phyloP scores from a whole-genome alignment of 2,113 vertebrate genomes.

The Condylura cristata region DNA sequence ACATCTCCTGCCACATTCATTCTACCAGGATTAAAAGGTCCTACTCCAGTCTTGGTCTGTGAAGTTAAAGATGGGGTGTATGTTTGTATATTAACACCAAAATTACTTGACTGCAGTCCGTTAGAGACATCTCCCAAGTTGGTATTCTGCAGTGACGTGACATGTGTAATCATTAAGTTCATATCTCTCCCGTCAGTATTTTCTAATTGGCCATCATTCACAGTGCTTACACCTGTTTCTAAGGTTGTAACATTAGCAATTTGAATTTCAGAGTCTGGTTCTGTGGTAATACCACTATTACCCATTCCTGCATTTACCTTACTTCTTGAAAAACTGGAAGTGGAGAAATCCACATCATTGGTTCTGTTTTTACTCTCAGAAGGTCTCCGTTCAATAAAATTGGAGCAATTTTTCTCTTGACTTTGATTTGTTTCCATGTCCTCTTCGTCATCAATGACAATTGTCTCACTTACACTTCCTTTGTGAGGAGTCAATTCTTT shows the following conservation, averaged over 20 bases:
- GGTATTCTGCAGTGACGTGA: conserved; percentile 95
- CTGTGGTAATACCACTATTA: conserved; percentile 93
- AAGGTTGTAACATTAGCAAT: conserved; percentile 98
- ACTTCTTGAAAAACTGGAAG: conserved; percentile 90
- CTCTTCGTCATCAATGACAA: conserved; percentile 99
- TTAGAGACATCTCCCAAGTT: conserved; percentile 90
- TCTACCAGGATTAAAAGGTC: conserved; percentile 97
- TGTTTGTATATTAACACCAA: conserved; percentile 93
- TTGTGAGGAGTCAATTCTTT: conserved; percentile 88
- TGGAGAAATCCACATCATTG: conserved; percentile 88
- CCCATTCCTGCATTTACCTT: conserved; percentile 89
- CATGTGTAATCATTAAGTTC: conserved; percentile 98
- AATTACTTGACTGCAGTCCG: conserved; percentile 94
- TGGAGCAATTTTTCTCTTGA: conserved; percentile 88
- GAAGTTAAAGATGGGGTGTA: conserved; percentile 90
- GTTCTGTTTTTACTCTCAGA: conserved; percentile 88
- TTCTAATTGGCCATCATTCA: conserved; percentile 86
- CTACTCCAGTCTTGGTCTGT: conserved; percentile 90
- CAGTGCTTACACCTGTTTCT: conserved; percentile 88
- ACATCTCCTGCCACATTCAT: conserved; percentile 91
- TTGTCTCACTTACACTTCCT: conserved; percentile 93
- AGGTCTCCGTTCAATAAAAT: conserved; percentile 86
- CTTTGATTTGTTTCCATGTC: conserved; percentile 89
- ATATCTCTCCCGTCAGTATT: conserved; percentile 89
- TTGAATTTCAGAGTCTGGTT: conserved; percentile 97